Conservation (phyloP, 1,140 invertebrate genomes). For the Anastatus disparis region DNA sequence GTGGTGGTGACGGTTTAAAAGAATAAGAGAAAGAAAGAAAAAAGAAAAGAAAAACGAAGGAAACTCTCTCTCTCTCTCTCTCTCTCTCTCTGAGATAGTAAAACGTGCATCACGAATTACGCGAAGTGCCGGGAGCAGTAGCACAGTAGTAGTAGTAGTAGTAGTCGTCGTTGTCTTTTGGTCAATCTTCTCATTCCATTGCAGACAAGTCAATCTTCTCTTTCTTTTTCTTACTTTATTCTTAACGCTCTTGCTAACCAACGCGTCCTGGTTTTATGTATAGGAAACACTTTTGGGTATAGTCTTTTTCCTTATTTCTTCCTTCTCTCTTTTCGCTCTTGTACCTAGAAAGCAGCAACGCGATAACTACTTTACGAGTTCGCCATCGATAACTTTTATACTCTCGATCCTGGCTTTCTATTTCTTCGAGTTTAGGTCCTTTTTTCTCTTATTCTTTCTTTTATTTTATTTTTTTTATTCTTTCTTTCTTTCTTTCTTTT, state of each 20-base stretch:
- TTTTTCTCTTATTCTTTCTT: conserved; percentile 8
- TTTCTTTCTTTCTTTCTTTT: not conserved
- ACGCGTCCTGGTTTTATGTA: conserved; percentile 30
- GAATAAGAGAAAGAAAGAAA: not conserved
- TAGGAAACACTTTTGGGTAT: conserved; percentile 37
- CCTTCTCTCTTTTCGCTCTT: conserved; percentile 1
- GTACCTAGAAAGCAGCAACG: conserved; percentile 23
- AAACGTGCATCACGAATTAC: conserved; percentile 40
- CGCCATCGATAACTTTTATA: conserved; percentile 41
- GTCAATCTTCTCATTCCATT: conserved; percentile 32
- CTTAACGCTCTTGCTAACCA: no score
- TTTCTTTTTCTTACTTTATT: not conserved
- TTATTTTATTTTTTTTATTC: not conserved
- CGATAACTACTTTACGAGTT: conserved; percentile 43
- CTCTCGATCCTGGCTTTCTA: conserved; percentile 40
- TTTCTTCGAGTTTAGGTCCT: conserved; percentile 27
- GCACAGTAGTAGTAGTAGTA: not conserved
- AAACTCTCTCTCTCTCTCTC: no score
- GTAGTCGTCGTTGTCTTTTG: conserved; percentile 20
- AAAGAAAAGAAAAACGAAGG: conserved; percentile 8
- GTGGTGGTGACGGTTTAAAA: no score
- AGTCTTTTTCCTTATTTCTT: not conserved
- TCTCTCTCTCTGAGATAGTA: no score
- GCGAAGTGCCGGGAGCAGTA: conserved; percentile 22
- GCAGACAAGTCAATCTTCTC: conserved; percentile 40